phyloP scores from a whole-genome alignment of 2,113 vertebrate genomes.

The Sardina pilchardus region DNA sequence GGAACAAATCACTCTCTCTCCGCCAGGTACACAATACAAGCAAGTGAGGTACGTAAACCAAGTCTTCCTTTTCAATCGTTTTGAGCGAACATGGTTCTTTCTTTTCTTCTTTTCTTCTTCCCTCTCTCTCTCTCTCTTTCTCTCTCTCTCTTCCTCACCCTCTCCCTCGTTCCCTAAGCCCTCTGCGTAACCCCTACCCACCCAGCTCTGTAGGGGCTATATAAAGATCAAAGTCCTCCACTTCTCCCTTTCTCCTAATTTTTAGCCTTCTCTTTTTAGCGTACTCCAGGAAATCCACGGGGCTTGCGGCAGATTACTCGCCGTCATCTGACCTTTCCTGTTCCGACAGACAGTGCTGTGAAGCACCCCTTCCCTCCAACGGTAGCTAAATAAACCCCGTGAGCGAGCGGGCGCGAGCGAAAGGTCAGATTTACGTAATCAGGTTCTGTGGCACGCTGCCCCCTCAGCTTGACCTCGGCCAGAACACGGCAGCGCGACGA shows the following conservation, averaged over 20 bases:
- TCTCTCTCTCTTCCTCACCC: not conserved
- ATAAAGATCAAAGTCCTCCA: conserved; percentile 28
- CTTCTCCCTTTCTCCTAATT: not conserved
- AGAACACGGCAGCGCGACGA: not conserved
- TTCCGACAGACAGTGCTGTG: not conserved
- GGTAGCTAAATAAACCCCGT: not conserved
- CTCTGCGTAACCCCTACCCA: not conserved
- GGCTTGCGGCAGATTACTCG: conserved; percentile 46
- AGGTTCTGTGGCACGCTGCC: conserved; percentile 2
- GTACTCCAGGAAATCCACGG: conserved; percentile 50
- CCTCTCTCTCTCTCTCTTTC: not conserved
- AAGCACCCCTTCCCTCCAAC: not conserved
- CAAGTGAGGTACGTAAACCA: not conserved
- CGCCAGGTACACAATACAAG: not conserved
- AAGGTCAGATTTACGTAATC: conserved; percentile 33
- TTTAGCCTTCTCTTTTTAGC: conserved; percentile 16
- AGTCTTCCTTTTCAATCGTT: not conserved
- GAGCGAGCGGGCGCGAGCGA: not conserved
- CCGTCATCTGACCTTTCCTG: conserved; percentile 43
- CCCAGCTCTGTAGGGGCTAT: conserved; percentile 19
- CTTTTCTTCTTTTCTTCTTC: not conserved
- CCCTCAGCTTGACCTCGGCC: conserved; percentile 28
- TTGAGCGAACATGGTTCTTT: not conserved
- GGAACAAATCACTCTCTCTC: not conserved
- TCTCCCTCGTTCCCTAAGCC: not conserved